phyloP scores from a whole-genome alignment of 37 sponge, comb jelly and placozoan genomes.

The Theonella swinhoei region DNA sequence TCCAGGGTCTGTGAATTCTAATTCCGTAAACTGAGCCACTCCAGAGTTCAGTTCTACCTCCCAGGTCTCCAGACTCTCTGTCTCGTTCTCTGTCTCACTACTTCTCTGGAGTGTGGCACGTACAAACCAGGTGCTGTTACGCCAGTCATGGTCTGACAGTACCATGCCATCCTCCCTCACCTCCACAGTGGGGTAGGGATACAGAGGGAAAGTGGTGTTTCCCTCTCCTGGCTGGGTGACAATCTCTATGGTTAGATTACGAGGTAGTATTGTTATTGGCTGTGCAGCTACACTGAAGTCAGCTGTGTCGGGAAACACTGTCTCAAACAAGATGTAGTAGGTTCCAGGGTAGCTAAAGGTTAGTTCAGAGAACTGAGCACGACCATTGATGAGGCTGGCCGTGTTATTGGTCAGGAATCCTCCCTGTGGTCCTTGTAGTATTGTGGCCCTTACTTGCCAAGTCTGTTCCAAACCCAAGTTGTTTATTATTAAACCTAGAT shows the following conservation, averaged over 20 bases:
- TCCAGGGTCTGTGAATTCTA: conserved; percentile 16
- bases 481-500: conserved; percentile 4
- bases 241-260: conserved; percentile 33
- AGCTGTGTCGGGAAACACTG: conserved; percentile 55
- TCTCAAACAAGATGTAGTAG: conserved; percentile 49
- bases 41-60: conserved; percentile 13
- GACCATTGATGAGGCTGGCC: conserved; percentile 49
- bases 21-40: conserved; percentile 47
- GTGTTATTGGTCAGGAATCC: conserved; percentile 10
- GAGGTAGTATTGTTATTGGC: not conserved
- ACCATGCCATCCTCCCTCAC: conserved; percentile 42
- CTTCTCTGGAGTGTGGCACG: not conserved
- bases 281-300: conserved; percentile 32
- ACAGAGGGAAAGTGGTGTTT: conserved; percentile 50
- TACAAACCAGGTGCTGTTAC: conserved; percentile 65
- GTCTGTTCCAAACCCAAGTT: conserved; percentile 52
- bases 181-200: conserved; percentile 41
- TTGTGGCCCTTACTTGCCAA: conserved; percentile 54
- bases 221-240: conserved; percentile 33
- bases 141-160: conserved; percentile 65
- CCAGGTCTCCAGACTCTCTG: conserved; percentile 21
- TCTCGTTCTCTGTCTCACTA: no score
- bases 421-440: conserved; percentile 21
- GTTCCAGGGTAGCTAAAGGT: conserved; percentile 64
- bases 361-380: conserved; percentile 63